Evolutionary conservation across 2,888 invertebrate species (phyloP).

Genomic region (Thymelicus sylvestris): DNA sequence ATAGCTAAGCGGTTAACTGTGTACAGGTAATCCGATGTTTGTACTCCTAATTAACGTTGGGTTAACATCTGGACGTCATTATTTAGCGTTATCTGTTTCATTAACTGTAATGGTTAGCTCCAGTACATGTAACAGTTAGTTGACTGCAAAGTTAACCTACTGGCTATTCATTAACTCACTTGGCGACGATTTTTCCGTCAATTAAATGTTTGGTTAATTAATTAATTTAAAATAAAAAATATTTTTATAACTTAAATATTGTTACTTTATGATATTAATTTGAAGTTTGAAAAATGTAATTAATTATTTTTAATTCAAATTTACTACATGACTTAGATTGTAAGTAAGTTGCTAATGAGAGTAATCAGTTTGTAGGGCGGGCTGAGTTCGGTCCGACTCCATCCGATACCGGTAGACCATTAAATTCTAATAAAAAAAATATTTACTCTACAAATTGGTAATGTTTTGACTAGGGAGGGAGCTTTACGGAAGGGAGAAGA

Average conservation of each 20-base stretch:
- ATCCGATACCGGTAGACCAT: too few relatives aligned
- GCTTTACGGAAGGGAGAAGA: too few relatives aligned
- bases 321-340: too few relatives aligned
- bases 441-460: too few relatives aligned
- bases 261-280: not conserved
- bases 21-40: slow-evolving; percentile 16
- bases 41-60: slow-evolving; percentile 33
- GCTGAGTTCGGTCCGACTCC: too few relatives aligned
- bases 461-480: too few relatives aligned
- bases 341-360: too few relatives aligned
- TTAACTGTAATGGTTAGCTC: slow-evolving; percentile 34
- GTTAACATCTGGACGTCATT: slow-evolving; percentile 35
- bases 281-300: too few relatives aligned
- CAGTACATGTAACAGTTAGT: slow-evolving; percentile 24
- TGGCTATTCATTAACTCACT: slow-evolving; percentile 17
- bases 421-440: too few relatives aligned
- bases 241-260: not conserved
- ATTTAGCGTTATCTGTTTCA: slow-evolving; percentile 36
- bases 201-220: not conserved
- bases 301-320: too few relatives aligned
- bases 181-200: not conserved
- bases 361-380: too few relatives aligned
- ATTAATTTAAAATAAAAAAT: not conserved
- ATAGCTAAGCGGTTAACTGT: slow-evolving; percentile 2
- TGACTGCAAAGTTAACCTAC: slow-evolving; percentile 19